Conservation (phyloP, 2,797 vertebrate genomes). For the Sebastes diploproa region DNA sequence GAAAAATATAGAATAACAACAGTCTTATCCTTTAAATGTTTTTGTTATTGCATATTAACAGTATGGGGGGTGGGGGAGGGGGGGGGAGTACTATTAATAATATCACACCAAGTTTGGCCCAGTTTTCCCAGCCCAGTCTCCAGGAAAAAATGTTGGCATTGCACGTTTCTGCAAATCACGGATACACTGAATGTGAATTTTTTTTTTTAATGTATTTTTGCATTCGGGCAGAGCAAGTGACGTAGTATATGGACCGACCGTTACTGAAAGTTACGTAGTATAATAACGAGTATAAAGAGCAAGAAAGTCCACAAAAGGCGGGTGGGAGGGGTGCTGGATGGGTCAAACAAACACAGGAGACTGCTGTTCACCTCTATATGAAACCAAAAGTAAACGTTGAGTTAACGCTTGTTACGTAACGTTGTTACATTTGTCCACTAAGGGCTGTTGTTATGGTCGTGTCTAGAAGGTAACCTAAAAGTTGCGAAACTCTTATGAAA, state of each 20-base stretch:
- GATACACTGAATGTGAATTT: too few species aligned
- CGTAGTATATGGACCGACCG: not conserved
- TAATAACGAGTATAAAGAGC: not conserved
- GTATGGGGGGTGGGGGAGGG: accelerated
- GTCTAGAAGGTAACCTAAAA: too few species aligned
- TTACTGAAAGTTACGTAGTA: not conserved
- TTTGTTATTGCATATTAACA: not conserved
- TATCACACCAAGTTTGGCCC: not conserved
- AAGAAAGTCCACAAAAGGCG: too few species aligned
- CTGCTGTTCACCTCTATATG: not conserved
- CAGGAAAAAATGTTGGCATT: not conserved
- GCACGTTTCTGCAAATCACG: too few species aligned
- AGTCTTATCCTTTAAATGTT: not conserved
- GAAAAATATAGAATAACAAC: not conserved
- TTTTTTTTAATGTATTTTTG: not conserved
- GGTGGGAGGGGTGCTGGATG: too few species aligned
- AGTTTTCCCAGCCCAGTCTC: not conserved
- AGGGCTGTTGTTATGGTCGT: too few species aligned
- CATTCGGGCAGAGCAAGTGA: not conserved
- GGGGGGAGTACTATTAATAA: not conserved
- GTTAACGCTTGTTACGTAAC: not conserved
- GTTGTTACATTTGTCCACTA: too few species aligned
- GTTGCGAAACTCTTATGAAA: too few species aligned
- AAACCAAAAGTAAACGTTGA: not conserved
- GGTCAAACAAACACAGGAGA: not conserved